Base-by-base conservation (phyloP, 2,797 vertebrate genomes). In the Onychomys arenicola region DNA sequence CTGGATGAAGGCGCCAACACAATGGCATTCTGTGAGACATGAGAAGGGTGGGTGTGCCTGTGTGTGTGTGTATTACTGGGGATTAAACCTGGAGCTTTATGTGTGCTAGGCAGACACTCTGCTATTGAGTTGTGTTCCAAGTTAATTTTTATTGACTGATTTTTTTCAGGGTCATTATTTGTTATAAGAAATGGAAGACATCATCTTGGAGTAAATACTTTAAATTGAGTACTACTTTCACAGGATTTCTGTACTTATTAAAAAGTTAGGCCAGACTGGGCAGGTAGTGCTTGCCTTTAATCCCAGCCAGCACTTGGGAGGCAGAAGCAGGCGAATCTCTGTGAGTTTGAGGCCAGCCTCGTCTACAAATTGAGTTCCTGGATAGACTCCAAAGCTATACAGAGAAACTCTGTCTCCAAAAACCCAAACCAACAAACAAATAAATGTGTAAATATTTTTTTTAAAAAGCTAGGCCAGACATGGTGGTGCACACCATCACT, bases 181-280 rank as follows among this genome's bases (percentile, higher is more conserved):
- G 92, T 40, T 80, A 63, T 23, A 75, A 75, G 46, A 87, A 75
- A 21, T 82, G 14, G 49, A 86, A 80, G 32, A 21, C 29, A 67
- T 40, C 61, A 59, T 81, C 87, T 88, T 37, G 14, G 34, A 32
- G 21, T 87, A 57, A 91, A 57, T 25, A 57, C 5, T 87, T 88
- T 89, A 83, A 89, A 55, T 89, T 73, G 37, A 83, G 40, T 52
- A 65, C 40, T n/a, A 57, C 78, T 86, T 43, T 75, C 25, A 40
- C 91, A 77, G 32, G 57, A 78, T 94, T 94, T 85, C 34, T 78
- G 34, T 71, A 61, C 21, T 91, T 49, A 52, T 7, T 80, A 76
- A 87, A 91, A 95, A 61, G 43, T 80, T 91, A 61, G 43, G 46
- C 29, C 76, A 78, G 46, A 46, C 14, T 55, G 55, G 55, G 14